Evolutionary conservation across 2,797 vertebrate species (phyloP), one percentile per base, ranked within the genome.

Genomic region (Salmo trutta): DNA sequence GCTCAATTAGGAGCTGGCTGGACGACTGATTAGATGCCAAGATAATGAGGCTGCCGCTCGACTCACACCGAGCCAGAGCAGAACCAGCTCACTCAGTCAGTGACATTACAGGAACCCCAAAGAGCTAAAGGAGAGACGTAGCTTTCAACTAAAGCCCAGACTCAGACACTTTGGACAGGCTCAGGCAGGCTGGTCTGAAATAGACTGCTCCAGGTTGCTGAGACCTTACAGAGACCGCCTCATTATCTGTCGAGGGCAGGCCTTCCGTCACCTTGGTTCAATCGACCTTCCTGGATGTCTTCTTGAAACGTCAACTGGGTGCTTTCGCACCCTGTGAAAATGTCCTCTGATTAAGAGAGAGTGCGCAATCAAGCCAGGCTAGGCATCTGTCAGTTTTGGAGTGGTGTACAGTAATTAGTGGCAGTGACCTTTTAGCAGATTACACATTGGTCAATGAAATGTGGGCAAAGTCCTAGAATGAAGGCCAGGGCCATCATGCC

Each of bases 1-100:
- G 90, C 90, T 91, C 91, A 91, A 93, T 93, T 93, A 91, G 88
- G 88, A 88, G 80, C 81, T 82, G 87, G 88, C 88, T 79, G 1
- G 76, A 85, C 86, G 88, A 90, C 88, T 89, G 89, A 91, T 90
- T 88, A 90, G 88, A 88, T 2, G 85, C 85, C 69, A 71, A 86
- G 78, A 91, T 90, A 92, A 93, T 85, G 89, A 91, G 91, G 88
- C 89, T 77, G 71, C 80, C 12, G 65, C 82, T 84, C 77, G 82
- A 81, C 81, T 83, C 82, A 81, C 7, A 84, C 52, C 54, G 79
- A 85, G 77, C 73, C 75, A 76, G 56, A 80, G 51, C 75, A 81
- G 84, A 74, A 79, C 10, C 75, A 86, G 77, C 73, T 47, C 67
- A 59, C 75, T 85, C 4, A 0, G 65, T 75, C 59, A 16, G 76